These are phyloP conservation scores for Oceanites oceanicus DNA, from an alignment of 2,113 vertebrate genomes.

Conservation along the genomic window DNA sequence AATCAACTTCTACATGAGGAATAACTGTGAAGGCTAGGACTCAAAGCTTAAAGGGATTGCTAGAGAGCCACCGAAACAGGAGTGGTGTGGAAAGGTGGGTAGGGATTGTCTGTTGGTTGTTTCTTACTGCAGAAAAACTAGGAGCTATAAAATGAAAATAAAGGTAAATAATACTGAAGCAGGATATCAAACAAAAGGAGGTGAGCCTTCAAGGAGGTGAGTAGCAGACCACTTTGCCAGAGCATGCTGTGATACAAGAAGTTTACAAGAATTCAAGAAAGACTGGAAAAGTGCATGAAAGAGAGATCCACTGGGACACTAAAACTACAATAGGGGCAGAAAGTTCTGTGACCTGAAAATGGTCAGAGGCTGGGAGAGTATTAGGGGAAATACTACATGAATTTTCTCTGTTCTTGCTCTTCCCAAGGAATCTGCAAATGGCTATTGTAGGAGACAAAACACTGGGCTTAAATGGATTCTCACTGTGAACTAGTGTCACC, in stretches of 20 bases:
- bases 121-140: not conserved
- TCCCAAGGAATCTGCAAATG: not conserved
- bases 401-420: not conserved
- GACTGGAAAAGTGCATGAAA: not conserved
- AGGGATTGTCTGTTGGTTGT: not conserved
- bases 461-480: not conserved
- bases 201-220: not conserved
- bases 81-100: not conserved
- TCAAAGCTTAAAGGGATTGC: not conserved
- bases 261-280: not conserved
- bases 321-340: not conserved
- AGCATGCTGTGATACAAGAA: not conserved
- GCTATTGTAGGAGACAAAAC: not conserved
- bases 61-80: not conserved
- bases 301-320: not conserved
- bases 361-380: not conserved
- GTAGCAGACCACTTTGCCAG: not conserved
- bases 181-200: not conserved
- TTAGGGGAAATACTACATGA: not conserved
- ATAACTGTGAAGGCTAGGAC: not conserved
- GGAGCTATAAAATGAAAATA: not conserved
- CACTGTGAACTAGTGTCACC: not conserved
- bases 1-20: not conserved
- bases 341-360: not conserved
- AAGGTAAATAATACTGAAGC: not conserved